Evolutionary conservation across 2,888 invertebrate genomes (phyloP).

Genomic region (Dicyrtoma fusca): DNA sequence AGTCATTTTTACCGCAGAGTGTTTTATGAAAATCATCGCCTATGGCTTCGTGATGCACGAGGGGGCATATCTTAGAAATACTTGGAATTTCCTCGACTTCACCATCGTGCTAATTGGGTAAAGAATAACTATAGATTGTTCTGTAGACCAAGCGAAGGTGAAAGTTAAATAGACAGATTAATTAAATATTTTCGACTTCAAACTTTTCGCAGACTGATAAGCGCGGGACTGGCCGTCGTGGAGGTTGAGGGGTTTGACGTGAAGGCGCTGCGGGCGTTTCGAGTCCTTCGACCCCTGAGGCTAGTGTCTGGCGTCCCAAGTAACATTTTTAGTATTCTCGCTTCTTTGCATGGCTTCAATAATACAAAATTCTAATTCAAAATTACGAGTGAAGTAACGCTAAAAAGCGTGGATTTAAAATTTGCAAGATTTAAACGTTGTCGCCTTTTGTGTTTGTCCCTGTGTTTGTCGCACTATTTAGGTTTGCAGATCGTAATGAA

Average conservation of each 20-base stretch:
- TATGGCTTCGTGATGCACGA: slow-evolving; percentile 67
- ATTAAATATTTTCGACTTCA: too few relatives aligned
- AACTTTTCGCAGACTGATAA: slow-evolving; percentile 60
- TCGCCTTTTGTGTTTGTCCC: neutral
- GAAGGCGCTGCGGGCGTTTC: slow-evolving; percentile 67
- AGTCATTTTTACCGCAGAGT: slow-evolving; percentile 67
- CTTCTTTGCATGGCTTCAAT: neutral
- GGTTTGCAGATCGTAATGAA: slow-evolving; percentile 68
- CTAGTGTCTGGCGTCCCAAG: slow-evolving; percentile 68
- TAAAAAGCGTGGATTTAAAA: too few relatives aligned
- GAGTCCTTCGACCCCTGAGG: slow-evolving; percentile 66
- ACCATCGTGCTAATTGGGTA: slow-evolving; percentile 68
- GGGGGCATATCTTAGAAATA: slow-evolving; percentile 67
- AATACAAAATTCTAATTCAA: too few relatives aligned
- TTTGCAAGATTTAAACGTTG: neutral
- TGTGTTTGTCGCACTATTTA: slow-evolving; percentile 54
- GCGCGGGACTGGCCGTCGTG: slow-evolving; percentile 60
- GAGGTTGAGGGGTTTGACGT: slow-evolving; percentile 65
- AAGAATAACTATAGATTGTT: too few relatives aligned
- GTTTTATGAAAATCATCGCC: slow-evolving; percentile 67
- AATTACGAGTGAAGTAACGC: too few relatives aligned
- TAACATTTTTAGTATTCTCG: slow-evolving; percentile 58
- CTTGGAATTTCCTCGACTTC: slow-evolving; percentile 67
- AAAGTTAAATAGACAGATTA: too few relatives aligned
- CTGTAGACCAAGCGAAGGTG: too few relatives aligned